phyloP scores from a whole-genome alignment of 2,797 vertebrate genomes.

The Acrossocheilus fasciatus region DNA sequence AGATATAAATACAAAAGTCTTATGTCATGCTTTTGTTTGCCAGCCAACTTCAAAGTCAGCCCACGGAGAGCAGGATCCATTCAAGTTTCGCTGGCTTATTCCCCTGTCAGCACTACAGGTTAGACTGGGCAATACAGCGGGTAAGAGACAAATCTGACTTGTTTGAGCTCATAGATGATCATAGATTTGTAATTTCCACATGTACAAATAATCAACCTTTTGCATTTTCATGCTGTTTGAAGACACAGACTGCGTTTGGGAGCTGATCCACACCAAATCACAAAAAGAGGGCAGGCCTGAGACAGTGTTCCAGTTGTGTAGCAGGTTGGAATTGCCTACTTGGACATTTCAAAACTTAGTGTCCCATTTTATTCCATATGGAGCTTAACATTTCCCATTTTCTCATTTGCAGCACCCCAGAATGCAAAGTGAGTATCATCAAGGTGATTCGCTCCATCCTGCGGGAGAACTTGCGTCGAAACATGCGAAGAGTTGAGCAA shows the following conservation, averaged over 20 bases:
- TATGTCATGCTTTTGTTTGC: slow-evolving; percentile 26
- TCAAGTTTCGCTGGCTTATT: slow-evolving; percentile 97
- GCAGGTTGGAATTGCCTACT: slow-evolving; percentile 84
- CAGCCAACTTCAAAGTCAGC: slow-evolving; percentile 83
- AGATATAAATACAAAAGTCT: not conserved
- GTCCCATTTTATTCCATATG: not conserved
- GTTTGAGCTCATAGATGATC: not conserved
- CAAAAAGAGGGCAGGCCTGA: slow-evolving; percentile 94
- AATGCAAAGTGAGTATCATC: slow-evolving; percentile 90
- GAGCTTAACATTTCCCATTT: not conserved
- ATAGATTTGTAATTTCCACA: slow-evolving; percentile 18
- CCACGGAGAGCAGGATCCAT: slow-evolving; percentile 88
- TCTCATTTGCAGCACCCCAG: slow-evolving; percentile 80
- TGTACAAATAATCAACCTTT: slow-evolving; percentile 55
- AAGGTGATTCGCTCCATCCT: slow-evolving; percentile 95
- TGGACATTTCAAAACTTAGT: not conserved
- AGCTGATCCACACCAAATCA: slow-evolving; percentile 94
- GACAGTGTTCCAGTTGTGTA: slow-evolving; percentile 93
- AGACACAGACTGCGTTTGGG: slow-evolving; percentile 93
- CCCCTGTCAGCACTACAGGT: slow-evolving; percentile 95
- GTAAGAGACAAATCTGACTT: slow-evolving; percentile 72
- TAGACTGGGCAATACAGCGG: slow-evolving; percentile 91
- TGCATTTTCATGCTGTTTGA: slow-evolving; percentile 70
- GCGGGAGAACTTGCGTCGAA: slow-evolving; percentile 89
- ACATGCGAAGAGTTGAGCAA: slow-evolving; percentile 79